Percentiles rank a stretch among this genome's conserved stretches.
Evolutionary conservation across 2,888 invertebrate genomes (phyloP).

Genomic region (Cartodere bifasciata): DNA sequence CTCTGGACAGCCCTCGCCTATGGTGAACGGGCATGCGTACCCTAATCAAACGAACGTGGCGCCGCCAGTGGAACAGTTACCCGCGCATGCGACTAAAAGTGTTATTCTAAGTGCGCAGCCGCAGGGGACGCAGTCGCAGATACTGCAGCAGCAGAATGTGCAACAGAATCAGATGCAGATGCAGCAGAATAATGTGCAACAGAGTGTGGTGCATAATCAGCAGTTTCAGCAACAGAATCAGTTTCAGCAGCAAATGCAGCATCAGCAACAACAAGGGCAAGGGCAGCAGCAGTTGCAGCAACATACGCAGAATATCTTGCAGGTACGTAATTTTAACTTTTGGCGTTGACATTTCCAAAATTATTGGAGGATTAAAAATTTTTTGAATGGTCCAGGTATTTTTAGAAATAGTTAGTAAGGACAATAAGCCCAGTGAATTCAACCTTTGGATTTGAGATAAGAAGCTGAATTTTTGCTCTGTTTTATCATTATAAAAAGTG

Average conservation of each 20-base stretch:
- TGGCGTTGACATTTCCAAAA: too few relatives aligned
- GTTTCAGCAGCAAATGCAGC: conserved; percentile 16
- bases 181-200: conserved; percentile 13
- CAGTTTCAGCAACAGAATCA: conserved; percentile 22
- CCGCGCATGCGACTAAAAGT: conserved; percentile 29
- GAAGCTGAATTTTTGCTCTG: too few relatives aligned
- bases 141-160: conserved; percentile 18
- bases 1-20: conserved; percentile 26
- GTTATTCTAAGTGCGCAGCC: conserved; percentile 25
- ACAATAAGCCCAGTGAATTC: too few relatives aligned
- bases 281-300: conserved; percentile 6
- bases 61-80: conserved; percentile 27
- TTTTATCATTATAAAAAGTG: too few relatives aligned
- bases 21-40: conserved; percentile 32
- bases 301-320: conserved; percentile 13
- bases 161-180: conserved; percentile 22
- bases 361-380: too few relatives aligned
- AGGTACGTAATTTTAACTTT: too few relatives aligned
- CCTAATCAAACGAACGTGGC: conserved; percentile 16
- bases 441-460: too few relatives aligned
- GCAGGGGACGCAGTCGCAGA: conserved; percentile 15
- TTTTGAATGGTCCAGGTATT: too few relatives aligned
- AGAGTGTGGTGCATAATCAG: conserved; percentile 12
- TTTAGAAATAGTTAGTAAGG: too few relatives aligned
- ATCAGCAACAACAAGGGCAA: conserved; percentile 19